A percentile compares a stretch with the other conserved stretches of the same genome.
These are phyloP conservation scores for Aleiodes alternator DNA, from an alignment of 2,888 invertebrate genomes.

Conservation along the genomic window DNA sequence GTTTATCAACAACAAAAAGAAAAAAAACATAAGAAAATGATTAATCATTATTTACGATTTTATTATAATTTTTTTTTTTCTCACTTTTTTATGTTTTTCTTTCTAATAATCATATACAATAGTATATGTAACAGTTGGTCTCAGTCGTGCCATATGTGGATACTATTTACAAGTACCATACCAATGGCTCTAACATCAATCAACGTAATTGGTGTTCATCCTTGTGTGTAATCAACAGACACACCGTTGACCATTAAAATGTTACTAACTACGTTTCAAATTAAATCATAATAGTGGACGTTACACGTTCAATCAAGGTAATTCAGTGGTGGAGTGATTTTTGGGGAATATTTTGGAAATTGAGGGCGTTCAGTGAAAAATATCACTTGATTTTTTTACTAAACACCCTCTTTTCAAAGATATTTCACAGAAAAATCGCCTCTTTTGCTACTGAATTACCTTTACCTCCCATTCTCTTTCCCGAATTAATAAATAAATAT, in stretches of 20 bases:
- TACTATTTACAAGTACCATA: constrained; percentile 47
- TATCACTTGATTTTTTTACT: too few species aligned
- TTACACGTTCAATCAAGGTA: constrained; percentile 38
- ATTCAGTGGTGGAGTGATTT: too few species aligned
- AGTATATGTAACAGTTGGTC: constrained; percentile 74
- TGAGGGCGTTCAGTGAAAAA: too few species aligned
- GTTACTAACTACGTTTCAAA: constrained; percentile 59
- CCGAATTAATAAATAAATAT: constrained; percentile 52
- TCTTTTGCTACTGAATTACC: constrained; percentile 44
- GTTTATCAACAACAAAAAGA: constrained; percentile 55
- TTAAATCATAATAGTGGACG: constrained; percentile 58
- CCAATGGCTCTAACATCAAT: constrained; percentile 68
- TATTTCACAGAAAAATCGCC: constrained; percentile 45
- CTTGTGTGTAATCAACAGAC: constrained; percentile 72
- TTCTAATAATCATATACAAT: constrained; percentile 71
- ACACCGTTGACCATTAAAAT: constrained; percentile 71
- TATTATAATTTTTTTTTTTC: constrained; percentile 1
- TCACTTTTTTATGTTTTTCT: constrained; percentile 57
- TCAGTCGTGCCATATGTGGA: constrained; percentile 70
- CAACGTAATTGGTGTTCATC: constrained; percentile 75
- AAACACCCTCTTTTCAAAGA: constrained; percentile 46
- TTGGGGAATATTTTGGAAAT: too few species aligned
- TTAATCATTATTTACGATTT: constrained; percentile 22
- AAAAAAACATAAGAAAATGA: constrained; percentile 29
- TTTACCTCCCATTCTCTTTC: constrained; percentile 52